Evolutionary conservation across 2,888 invertebrate genomes (phyloP).

Genomic region (Hanleya hanleyi): DNA sequence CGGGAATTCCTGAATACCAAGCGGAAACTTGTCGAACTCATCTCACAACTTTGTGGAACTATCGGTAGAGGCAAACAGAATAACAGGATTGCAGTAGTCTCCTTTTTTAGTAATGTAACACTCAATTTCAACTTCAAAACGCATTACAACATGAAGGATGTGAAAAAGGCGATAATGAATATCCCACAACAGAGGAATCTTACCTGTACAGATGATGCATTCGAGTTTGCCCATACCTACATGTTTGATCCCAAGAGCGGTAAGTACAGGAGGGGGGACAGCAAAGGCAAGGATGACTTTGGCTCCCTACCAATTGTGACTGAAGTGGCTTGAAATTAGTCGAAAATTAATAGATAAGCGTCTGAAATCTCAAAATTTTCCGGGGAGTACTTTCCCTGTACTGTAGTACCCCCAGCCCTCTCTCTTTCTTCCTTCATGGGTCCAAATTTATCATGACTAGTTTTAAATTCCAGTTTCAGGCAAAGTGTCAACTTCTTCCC

Average conservation of each 20-base stretch:
- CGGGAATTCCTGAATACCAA: background rate
- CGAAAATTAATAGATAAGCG: too few relatives aligned
- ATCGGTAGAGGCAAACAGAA: background rate
- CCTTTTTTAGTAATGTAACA: background rate
- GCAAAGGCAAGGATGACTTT: too few relatives aligned
- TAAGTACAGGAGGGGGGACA: too few relatives aligned
- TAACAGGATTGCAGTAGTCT: background rate
- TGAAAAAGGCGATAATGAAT: background rate
- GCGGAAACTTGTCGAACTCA: background rate
- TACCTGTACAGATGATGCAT: background rate
- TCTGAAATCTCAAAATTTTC: too few relatives aligned
- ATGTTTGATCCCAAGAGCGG: constrained; percentile 5
- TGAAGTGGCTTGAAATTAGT: too few relatives aligned
- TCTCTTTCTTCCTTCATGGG: too few relatives aligned
- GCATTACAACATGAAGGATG: background rate
- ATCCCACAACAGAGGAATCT: background rate
- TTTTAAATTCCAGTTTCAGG: too few relatives aligned
- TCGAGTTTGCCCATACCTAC: background rate
- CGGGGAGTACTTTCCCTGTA: too few relatives aligned
- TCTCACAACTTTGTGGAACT: background rate
- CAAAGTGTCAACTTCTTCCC: too few relatives aligned
- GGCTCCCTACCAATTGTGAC: too few relatives aligned
- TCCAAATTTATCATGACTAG: too few relatives aligned
- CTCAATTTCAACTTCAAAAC: constrained; percentile 3
- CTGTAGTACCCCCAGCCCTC: too few relatives aligned